Conservation (phyloP, 1,140 invertebrate species). For the Rhagoletis pomonella region DNA sequence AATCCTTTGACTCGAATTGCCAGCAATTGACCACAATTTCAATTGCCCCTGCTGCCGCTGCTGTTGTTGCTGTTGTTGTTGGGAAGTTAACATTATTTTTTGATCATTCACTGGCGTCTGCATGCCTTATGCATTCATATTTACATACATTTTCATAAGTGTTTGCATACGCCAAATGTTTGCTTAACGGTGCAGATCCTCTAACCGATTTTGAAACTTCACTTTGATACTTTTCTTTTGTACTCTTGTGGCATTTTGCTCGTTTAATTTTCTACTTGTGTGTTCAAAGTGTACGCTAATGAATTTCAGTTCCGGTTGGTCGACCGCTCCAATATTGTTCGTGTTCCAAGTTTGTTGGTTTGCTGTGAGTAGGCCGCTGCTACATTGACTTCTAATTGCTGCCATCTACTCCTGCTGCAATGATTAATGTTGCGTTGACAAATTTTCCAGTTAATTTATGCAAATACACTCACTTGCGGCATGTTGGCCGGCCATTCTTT, state of each 20-base stretch:
- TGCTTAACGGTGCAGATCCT: slow-evolving; percentile 16
- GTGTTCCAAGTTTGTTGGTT: not conserved
- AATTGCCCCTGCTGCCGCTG: not conserved
- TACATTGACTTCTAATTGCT: slow-evolving; percentile 30
- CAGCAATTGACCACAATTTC: slow-evolving; percentile 20
- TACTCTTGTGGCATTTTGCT: not conserved
- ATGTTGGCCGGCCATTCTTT: slow-evolving; percentile 8
- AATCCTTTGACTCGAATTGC: slow-evolving; percentile 20
- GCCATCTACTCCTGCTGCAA: slow-evolving; percentile 1
- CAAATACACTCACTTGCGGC: slow-evolving; percentile 33
- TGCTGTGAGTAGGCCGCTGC: not conserved
- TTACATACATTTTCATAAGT: slow-evolving; percentile 34
- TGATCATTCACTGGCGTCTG: not conserved
- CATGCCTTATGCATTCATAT: slow-evolving; percentile 20
- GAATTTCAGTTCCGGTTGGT: slow-evolving; percentile 41
- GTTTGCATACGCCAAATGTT: slow-evolving; percentile 49
- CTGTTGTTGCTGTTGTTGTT: not conserved
- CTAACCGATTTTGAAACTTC: not conserved
- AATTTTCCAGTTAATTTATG: slow-evolving; percentile 53
- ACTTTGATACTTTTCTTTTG: not conserved
- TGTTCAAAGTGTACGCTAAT: slow-evolving; percentile 51
- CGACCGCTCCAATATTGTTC: not conserved
- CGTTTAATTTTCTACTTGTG: slow-evolving; percentile 1
- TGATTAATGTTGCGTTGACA: slow-evolving; percentile 52
- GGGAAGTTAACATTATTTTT: not conserved